These are phyloP conservation scores for Sandelia bainsii DNA, from an alignment of 2,797 vertebrate species.

Conservation along the genomic window DNA sequence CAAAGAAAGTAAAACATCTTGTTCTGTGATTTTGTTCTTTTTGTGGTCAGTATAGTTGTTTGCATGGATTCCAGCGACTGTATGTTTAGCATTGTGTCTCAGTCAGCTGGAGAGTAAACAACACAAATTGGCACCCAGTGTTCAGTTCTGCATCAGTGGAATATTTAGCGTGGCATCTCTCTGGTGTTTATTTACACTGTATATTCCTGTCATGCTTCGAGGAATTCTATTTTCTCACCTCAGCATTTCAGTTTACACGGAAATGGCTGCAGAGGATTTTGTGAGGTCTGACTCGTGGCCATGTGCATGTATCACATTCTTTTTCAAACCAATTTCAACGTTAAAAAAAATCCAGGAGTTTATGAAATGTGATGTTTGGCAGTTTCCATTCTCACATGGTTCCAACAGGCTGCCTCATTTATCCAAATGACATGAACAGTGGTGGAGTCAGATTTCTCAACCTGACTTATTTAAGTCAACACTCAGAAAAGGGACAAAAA, in stretches of 20 bases:
- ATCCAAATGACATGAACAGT: conserved; percentile 44
- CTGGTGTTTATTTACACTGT: conserved; percentile 27
- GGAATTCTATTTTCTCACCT: conserved; percentile 31
- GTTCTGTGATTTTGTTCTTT: conserved; percentile 24
- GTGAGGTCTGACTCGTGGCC: conserved; percentile 39
- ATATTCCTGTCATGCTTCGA: conserved; percentile 23
- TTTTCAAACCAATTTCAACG: conserved; percentile 51
- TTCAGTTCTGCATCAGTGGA: conserved; percentile 20
- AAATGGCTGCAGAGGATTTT: conserved; percentile 14
- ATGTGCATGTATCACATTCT: conserved; percentile 53
- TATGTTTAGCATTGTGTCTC: conserved; percentile 36
- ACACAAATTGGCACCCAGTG: conserved; percentile 24
- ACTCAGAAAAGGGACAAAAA: neutral
- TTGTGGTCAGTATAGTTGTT: conserved; percentile 26
- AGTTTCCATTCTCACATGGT: conserved; percentile 16
- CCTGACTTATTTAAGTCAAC: conserved; percentile 26
- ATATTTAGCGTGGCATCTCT: conserved; percentile 16
- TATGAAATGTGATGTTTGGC: conserved; percentile 63
- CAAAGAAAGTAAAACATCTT: conserved; percentile 11
- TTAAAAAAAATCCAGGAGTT: conserved; percentile 46
- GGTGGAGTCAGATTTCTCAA: conserved; percentile 26
- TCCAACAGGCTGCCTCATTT: conserved; percentile 26
- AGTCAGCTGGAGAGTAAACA: conserved; percentile 49
- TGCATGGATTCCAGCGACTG: conserved; percentile 10
- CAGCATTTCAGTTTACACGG: conserved; percentile 28